Evolutionary conservation across 2,888 invertebrate species (phyloP), one percentile per base, ranked within the genome.

Genomic region (Cybosia mesomella): DNA sequence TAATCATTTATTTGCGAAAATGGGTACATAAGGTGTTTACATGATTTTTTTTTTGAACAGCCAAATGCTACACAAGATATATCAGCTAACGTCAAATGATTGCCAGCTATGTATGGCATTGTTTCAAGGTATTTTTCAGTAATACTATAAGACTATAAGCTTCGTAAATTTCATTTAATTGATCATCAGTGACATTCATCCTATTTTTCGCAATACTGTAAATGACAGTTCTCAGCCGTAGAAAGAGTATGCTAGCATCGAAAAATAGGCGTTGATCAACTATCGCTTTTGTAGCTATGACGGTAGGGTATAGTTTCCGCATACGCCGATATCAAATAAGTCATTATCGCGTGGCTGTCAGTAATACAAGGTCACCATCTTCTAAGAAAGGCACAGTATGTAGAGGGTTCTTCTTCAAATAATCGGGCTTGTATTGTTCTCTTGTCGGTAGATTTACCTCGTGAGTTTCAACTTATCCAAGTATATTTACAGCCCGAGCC

Each of bases 311-410:
- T 57, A 89, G 73, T 58, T 73, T 60, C 68, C 3, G 83, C 85
- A 43, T 85, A 88, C 70, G 87, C 86, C 1, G 85, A 76, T 10
- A 83, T 76, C 8, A 90, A 70, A 63, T 90, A 90, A 10, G 85
- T 84, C 54, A 83, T 82, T 24, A 90, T 89, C 0, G 86, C 88
- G 62, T 89, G 89, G 55, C 89, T 89, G 60, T 89, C 89, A 0
- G 85, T 0, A 89, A 63, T 0, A 79, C 71, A 21, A 87, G 80
- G 34, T 83, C 84, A 18, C 80, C 83, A 66, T 89, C 89, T 85
- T 89, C 88, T 3, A 89, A 71, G 21, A 89, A 57, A 0, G 89
- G 89, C 5, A 89, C 82, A 2, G 89, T 84, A 67, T 89, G 88
- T n/a, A 87, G 64, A 1, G 89, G 89, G 9, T 89, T 89, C 60